A percentile compares a stretch with the other conserved stretches of the same genome.
These are phyloP conservation scores for Papilio aristodemus DNA, from an alignment of 1,140 invertebrate species.

Conservation along the genomic window DNA sequence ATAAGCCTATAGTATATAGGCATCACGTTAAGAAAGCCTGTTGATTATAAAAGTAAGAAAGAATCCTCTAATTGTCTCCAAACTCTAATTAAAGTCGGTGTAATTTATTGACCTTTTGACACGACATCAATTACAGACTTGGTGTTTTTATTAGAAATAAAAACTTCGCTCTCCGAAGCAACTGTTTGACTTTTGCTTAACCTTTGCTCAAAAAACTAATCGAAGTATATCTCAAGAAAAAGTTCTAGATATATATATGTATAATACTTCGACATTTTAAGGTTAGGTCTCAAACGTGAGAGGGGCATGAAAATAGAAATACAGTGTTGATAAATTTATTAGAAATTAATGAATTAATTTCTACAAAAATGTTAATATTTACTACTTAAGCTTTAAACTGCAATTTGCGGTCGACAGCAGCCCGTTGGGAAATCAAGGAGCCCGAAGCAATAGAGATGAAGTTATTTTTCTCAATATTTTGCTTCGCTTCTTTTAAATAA, in stretches of 20 bases:
- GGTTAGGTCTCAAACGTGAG: too few species aligned
- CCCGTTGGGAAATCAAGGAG: not conserved
- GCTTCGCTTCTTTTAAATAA: not conserved
- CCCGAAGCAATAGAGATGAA: conserved; percentile 2
- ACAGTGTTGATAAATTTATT: not conserved
- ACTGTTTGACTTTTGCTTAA: not conserved
- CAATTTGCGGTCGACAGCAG: conserved; percentile 1
- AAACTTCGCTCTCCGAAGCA: not conserved
- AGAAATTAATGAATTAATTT: not conserved
- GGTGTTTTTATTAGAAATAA: not conserved
- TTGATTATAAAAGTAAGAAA: not conserved
- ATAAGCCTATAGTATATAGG: too few species aligned
- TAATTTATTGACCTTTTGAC: conserved; percentile 11
- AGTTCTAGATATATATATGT: too few species aligned
- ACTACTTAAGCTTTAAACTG: not conserved
- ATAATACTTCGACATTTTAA: too few species aligned
- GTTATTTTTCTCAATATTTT: not conserved
- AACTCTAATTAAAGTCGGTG: not conserved
- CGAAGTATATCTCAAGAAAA: too few species aligned
- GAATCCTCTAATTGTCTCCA: not conserved
- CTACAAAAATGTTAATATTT: not conserved
- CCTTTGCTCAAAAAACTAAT: not conserved
- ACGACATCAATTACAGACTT: not conserved
- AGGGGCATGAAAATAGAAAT: too few species aligned
- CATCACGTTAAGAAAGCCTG: too few species aligned